These are phyloP conservation scores for Hipposideros larvatus DNA, from an alignment of 2,797 vertebrate genomes.

Conservation along the genomic window DNA sequence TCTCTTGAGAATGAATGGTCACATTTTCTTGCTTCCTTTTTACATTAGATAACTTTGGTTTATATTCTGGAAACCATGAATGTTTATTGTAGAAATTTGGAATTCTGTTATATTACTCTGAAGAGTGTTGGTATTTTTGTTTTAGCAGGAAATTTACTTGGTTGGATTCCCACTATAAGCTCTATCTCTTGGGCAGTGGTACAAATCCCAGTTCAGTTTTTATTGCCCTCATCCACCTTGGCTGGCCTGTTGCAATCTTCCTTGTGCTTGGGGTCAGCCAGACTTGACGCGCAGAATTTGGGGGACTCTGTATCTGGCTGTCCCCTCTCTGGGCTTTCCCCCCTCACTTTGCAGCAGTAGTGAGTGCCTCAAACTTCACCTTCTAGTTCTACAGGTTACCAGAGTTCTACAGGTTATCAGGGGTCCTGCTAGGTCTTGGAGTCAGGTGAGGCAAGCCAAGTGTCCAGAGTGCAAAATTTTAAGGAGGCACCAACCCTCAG, in stretches of 20 bases:
- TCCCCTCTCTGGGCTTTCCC: not conserved
- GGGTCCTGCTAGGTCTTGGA: not conserved
- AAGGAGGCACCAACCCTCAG: not conserved
- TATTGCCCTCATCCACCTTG: not conserved
- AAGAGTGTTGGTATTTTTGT: not conserved
- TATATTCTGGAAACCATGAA: not conserved
- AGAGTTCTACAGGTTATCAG: not conserved
- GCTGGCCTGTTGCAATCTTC: not conserved
- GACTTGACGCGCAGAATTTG: not conserved
- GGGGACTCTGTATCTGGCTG: not conserved
- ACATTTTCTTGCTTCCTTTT: conserved; percentile 6
- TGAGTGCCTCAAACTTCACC: not conserved
- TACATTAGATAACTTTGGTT: not conserved
- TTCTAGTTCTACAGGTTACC: not conserved
- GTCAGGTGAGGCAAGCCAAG: not conserved
- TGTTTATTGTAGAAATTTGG: not conserved
- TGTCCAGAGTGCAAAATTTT: not conserved
- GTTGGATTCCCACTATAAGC: not conserved
- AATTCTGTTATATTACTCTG: not conserved
- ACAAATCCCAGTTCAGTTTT: not conserved
- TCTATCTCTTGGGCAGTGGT: not conserved
- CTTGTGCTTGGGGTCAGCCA: not conserved
- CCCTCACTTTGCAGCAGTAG: not conserved
- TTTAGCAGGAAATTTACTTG: not conserved
- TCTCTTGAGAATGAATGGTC: not conserved